These are phyloP conservation scores for Metallyticus violacea DNA, from an alignment of 2,888 invertebrate species.

Conservation along the genomic window DNA sequence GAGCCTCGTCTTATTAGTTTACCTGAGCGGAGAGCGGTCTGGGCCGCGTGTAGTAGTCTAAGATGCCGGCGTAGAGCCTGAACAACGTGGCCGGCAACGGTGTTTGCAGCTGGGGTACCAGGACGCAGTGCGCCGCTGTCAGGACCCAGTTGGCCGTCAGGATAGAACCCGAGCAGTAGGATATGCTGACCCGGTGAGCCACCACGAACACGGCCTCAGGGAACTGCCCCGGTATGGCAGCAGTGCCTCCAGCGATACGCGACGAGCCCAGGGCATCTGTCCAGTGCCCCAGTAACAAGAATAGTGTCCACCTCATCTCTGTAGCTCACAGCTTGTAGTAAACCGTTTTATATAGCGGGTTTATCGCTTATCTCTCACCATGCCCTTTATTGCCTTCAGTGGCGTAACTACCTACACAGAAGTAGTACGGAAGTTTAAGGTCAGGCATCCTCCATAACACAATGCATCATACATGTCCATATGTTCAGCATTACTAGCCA, in stretches of 20 bases:
- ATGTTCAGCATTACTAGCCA: too few species aligned
- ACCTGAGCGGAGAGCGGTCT: neutral
- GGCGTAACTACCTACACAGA: too few species aligned
- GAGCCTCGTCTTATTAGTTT: too few species aligned
- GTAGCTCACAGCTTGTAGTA: neutral
- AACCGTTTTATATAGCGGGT: neutral
- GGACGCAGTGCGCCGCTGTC: neutral
- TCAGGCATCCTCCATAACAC: too few species aligned
- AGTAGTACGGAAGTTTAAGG: too few species aligned
- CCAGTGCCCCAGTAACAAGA: neutral
- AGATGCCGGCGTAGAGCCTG: neutral
- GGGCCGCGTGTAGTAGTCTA: neutral
- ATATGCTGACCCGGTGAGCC: neutral
- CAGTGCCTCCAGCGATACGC: neutral
- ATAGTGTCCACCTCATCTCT: neutral
- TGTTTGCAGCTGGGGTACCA: neutral
- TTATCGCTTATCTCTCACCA: neutral
- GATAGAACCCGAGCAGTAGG: neutral
- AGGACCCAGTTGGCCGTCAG: neutral
- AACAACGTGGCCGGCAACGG: neutral
- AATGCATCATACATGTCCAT: too few species aligned
- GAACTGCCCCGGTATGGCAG: neutral
- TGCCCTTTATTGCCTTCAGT: too few species aligned
- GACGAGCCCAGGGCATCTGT: neutral
- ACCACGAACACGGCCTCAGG: neutral